Evolutionary conservation across 2,797 vertebrate genomes (phyloP).

Genomic region (Vireo griseus): DNA sequence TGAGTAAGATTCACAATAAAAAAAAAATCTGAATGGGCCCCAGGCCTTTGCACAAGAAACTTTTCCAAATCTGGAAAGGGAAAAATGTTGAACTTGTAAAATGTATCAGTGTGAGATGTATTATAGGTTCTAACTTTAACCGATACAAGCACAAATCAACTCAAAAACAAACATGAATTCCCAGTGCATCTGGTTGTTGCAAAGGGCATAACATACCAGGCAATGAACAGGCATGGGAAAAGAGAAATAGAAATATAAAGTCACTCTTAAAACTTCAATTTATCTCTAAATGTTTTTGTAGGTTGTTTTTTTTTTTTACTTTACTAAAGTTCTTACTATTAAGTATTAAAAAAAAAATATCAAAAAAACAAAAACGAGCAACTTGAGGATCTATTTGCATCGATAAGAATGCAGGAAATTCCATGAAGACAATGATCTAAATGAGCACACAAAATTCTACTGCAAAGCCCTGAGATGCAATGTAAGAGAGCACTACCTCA

Average conservation of each 20-base stretch:
- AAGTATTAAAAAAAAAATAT: neutral
- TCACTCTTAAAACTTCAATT: neutral
- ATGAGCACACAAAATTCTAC: neutral
- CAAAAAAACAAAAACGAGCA: neutral
- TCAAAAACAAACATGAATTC: rapidly evolving
- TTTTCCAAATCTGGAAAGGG: neutral
- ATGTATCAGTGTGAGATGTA: neutral
- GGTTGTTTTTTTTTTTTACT: neutral
- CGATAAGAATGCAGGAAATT: neutral
- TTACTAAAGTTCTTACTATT: neutral
- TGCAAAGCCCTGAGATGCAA: neutral
- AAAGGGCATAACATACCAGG: neutral
- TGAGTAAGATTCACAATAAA: neutral
- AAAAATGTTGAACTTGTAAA: neutral
- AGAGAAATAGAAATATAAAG: neutral
- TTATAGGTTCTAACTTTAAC: neutral
- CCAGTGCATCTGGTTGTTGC: neutral
- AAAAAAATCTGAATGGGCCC: neutral
- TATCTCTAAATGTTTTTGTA: neutral
- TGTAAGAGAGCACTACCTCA: neutral
- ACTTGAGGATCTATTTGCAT: neutral
- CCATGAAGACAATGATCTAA: neutral
- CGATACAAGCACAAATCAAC: neutral
- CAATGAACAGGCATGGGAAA: neutral
- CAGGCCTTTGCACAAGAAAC: neutral